phyloP scores from a whole-genome alignment of 2,888 invertebrate species.

The Drosophila setosimentum region DNA sequence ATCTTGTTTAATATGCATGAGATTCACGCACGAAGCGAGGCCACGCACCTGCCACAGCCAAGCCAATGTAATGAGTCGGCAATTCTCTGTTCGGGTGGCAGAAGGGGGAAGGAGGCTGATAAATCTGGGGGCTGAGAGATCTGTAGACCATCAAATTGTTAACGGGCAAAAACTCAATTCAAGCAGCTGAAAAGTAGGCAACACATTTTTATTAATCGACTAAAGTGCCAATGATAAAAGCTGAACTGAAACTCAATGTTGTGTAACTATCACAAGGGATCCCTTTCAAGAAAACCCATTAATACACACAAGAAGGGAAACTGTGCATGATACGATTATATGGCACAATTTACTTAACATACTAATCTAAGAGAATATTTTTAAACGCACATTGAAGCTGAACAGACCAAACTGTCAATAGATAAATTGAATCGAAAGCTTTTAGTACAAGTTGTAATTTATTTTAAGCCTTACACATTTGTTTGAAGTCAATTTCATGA shows the following conservation, averaged over 20 bases:
- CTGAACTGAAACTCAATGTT: background rate
- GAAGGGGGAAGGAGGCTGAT: background rate
- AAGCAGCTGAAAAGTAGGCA: slow-evolving; percentile 57
- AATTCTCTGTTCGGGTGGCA: background rate
- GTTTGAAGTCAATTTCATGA: background rate
- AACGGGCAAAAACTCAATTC: slow-evolving; percentile 34
- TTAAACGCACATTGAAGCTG: background rate
- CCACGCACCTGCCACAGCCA: slow-evolving; percentile 41
- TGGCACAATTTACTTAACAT: background rate
- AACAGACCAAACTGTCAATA: background rate
- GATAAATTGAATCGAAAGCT: background rate
- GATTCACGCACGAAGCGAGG: slow-evolving; percentile 47
- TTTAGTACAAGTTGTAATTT: background rate
- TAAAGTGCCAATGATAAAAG: slow-evolving; percentile 27
- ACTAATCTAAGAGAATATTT: background rate
- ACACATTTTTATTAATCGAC: slow-evolving; percentile 22
- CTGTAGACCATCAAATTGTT: slow-evolving; percentile 13
- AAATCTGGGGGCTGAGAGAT: background rate
- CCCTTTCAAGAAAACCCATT: background rate
- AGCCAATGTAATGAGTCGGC: slow-evolving; percentile 54
- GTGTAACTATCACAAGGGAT: background rate
- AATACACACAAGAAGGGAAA: background rate
- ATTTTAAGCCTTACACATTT: background rate
- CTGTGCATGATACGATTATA: background rate
- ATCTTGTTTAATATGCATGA: slow-evolving; percentile 72